Percentiles rank a stretch among this genome's conserved stretches.
Conservation (phyloP, 2,888 invertebrate genomes). For the Achlya flavicornis region DNA sequence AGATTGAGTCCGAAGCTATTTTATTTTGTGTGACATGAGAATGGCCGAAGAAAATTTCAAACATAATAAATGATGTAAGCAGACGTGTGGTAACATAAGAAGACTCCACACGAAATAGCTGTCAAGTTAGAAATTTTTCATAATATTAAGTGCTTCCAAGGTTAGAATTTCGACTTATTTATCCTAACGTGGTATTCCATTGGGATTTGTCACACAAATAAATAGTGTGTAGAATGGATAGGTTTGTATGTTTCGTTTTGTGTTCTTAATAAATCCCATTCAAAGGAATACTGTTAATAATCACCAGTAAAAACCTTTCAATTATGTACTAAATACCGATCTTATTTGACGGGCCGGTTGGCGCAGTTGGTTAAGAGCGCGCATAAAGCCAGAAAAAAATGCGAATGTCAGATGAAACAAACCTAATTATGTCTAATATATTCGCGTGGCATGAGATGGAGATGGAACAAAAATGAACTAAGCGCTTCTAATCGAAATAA, state of each 20-base stretch:
- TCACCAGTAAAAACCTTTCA: too few relatives aligned
- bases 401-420: too few relatives aligned
- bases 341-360: too few relatives aligned
- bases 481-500: too few relatives aligned
- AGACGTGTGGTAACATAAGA: slow-evolving; percentile 3
- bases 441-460: too few relatives aligned
- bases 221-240: background rate
- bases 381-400: too few relatives aligned
- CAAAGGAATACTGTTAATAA: too few relatives aligned
- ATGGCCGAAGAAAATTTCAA: background rate
- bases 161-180: background rate
- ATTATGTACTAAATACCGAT: too few relatives aligned
- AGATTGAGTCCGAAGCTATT: background rate
- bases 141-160: background rate
- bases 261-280: background rate
- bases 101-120: background rate
- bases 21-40: background rate
- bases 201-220: background rate
- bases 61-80: background rate
- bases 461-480: too few relatives aligned
- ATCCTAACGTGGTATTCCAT: background rate
- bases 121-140: slow-evolving; percentile 1
- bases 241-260: background rate
- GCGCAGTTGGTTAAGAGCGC: too few relatives aligned
- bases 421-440: too few relatives aligned